Evolutionary conservation across 2,888 invertebrate species (phyloP).

Genomic region (Chloromyia formosa): DNA sequence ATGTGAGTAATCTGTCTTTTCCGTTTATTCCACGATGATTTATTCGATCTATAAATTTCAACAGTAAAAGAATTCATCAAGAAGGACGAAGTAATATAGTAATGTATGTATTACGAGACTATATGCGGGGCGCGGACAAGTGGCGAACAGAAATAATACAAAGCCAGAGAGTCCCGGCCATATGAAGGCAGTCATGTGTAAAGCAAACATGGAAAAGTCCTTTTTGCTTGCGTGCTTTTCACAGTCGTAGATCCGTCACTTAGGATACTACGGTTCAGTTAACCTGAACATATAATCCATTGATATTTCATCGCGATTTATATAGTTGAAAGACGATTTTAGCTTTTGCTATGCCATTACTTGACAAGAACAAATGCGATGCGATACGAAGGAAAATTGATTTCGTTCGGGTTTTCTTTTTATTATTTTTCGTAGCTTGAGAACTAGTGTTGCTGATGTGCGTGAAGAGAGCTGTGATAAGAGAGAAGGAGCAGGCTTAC

Average conservation of each 20-base stretch:
- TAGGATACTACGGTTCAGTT: constrained; percentile 2
- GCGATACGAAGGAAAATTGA: background rate
- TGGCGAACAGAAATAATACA: background rate
- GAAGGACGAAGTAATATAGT: background rate
- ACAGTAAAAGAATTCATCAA: background rate
- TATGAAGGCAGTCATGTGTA: constrained; percentile 25
- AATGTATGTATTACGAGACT: too few relatives aligned
- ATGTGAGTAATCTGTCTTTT: constrained; percentile 28
- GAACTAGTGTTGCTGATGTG: too few relatives aligned
- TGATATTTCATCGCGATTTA: constrained; percentile 3
- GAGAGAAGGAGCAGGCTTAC: too few relatives aligned
- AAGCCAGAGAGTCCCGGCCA: background rate
- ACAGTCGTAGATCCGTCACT: background rate
- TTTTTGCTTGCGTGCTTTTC: constrained; percentile 10
- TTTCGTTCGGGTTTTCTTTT: too few relatives aligned
- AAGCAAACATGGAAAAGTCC: constrained; percentile 32
- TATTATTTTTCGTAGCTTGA: too few relatives aligned
- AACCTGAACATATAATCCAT: background rate
- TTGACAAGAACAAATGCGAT: background rate
- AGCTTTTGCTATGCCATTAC: background rate
- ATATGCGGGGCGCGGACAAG: too few relatives aligned
- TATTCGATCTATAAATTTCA: constrained; percentile 14
- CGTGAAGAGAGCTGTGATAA: too few relatives aligned
- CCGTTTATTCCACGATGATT: constrained; percentile 3
- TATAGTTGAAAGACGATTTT: constrained; percentile 1